Conservation (phyloP, 2,113 vertebrate species). For the Himantopus leucocephalus region DNA sequence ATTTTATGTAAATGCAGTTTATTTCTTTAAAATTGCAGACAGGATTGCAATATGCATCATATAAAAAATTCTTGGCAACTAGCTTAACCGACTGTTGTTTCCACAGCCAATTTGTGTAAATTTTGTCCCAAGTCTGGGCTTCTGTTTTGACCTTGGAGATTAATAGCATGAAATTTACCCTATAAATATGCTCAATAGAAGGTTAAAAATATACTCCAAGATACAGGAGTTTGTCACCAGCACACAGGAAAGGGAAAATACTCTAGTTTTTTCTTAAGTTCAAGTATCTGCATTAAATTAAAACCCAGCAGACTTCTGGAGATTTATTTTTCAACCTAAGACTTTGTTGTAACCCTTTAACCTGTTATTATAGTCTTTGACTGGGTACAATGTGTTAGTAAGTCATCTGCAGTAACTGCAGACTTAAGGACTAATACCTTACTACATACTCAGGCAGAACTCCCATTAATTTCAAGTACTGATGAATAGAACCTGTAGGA, state of each 20-base stretch:
- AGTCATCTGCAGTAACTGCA: not conserved
- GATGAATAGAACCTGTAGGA: not conserved
- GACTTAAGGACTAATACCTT: not conserved
- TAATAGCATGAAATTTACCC: not conserved
- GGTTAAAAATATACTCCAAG: not conserved
- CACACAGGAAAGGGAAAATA: not conserved
- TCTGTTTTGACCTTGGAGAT: conserved; percentile 19
- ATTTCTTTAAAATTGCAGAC: conserved; percentile 12
- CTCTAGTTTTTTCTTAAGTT: not conserved
- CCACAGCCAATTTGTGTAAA: not conserved
- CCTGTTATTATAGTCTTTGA: not conserved
- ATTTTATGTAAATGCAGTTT: conserved; percentile 1
- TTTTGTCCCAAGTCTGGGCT: conserved; percentile 27
- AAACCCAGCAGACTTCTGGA: not conserved
- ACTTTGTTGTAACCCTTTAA: not conserved
- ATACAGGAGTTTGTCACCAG: not conserved
- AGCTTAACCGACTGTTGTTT: not conserved
- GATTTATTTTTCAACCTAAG: not conserved
- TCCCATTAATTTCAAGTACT: not conserved
- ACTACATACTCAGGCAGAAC: not conserved
- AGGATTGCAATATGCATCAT: not conserved
- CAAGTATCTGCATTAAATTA: not conserved
- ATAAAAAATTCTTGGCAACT: conserved; percentile 33
- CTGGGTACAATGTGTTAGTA: not conserved
- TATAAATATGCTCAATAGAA: not conserved